Percentiles rank a stretch among this genome's conserved stretches.
Evolutionary conservation across 2,888 invertebrate genomes (phyloP).

Genomic region (Malacosoma neustria): DNA sequence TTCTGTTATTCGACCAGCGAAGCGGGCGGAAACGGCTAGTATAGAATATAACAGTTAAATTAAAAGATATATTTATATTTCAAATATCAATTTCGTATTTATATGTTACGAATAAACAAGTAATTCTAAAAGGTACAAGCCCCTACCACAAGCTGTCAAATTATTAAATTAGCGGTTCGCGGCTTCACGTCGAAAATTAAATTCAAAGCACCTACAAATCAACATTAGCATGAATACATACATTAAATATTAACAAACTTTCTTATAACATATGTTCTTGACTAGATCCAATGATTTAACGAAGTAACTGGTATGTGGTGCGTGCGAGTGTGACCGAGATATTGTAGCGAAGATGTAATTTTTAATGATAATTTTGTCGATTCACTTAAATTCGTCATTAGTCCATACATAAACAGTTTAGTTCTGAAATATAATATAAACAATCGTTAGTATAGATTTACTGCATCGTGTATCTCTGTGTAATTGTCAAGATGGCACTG

Average conservation of each 20-base stretch:
- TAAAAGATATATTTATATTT: no score
- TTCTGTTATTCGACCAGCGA: no score
- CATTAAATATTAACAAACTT: conserved; percentile 72
- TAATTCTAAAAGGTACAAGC: conserved; percentile 6
- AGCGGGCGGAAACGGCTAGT: no score
- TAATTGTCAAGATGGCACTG: no score
- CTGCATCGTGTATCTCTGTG: no score
- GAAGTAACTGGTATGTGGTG: conserved; percentile 8
- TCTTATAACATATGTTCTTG: conserved; percentile 65
- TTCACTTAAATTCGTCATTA: no score
- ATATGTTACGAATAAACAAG: neutral
- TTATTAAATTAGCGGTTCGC: conserved; percentile 57
- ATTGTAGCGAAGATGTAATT: no score
- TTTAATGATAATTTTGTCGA: no score
- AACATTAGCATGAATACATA: conserved; percentile 33
- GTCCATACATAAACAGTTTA: neutral
- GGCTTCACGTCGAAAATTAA: conserved; percentile 50
- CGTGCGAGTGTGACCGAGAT: conserved; percentile 16
- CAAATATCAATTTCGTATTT: no score
- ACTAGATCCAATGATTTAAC: conserved; percentile 34
- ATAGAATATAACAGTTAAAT: no score
- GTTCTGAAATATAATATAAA: neutral
- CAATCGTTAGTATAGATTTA: no score
- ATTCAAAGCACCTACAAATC: conserved; percentile 57
- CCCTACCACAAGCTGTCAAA: conserved; percentile 35